Conservation (phyloP, 2,888 invertebrate species). For the Cylloceria caligata region DNA sequence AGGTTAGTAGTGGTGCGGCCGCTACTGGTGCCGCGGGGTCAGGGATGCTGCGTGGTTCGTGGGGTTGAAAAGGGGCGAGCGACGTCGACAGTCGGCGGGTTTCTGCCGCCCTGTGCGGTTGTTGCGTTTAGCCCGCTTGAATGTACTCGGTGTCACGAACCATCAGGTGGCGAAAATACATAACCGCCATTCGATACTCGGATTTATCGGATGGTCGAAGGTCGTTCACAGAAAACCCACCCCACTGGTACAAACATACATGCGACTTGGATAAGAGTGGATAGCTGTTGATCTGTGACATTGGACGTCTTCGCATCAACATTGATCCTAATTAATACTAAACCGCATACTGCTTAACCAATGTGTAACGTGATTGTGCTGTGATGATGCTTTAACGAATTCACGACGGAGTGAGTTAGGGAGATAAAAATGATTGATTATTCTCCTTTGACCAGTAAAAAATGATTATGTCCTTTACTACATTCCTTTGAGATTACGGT, state of each 20-base stretch:
- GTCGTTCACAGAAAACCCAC: neutral
- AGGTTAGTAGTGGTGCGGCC: slow-evolving; percentile 61
- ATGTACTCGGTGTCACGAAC: too few species aligned
- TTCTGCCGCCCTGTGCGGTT: slow-evolving; percentile 80
- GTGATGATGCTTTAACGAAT: neutral
- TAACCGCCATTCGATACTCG: too few species aligned
- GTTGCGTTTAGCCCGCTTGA: slow-evolving; percentile 66
- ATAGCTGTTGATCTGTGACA: neutral
- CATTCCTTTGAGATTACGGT: neutral
- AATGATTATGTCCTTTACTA: neutral
- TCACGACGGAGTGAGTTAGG: neutral
- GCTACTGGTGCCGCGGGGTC: slow-evolving; percentile 68
- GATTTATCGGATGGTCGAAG: slow-evolving; percentile 38
- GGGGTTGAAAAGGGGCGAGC: slow-evolving; percentile 80
- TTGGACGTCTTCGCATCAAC: neutral
- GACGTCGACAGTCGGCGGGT: slow-evolving; percentile 82
- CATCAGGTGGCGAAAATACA: too few species aligned
- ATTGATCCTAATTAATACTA: neutral
- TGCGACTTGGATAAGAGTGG: neutral
- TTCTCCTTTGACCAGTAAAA: neutral
- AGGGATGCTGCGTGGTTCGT: slow-evolving; percentile 72
- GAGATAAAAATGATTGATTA: slow-evolving; percentile 2
- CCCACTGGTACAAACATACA: neutral
- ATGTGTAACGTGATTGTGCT: neutral
- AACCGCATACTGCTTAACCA: neutral